Evolutionary conservation across 2,888 invertebrate genomes (phyloP), one percentile per base, ranked within the genome.

Genomic region (Ctenicera cuprea): DNA sequence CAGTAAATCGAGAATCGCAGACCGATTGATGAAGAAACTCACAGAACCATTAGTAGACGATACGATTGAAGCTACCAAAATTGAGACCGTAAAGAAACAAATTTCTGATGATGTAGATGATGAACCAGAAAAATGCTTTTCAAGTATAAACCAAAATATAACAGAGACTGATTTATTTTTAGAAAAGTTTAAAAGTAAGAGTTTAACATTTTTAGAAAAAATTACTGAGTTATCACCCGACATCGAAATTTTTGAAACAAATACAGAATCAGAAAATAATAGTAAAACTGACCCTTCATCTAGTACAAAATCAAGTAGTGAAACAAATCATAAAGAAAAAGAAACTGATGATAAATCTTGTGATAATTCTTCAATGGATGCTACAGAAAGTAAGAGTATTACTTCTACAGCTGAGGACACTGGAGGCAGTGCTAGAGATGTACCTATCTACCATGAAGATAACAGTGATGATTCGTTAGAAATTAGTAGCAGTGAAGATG

Each of bases 1-100:
- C 37, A 83, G 75, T 67, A 85, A 85, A 79, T 73, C 82, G 0
- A 85, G 83, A 77, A 86, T 86, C 20, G 79, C 84, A 11, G 86
- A 86, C 68, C 81, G 81, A 66, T 77, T 87, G 5, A 87, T 86
- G 64, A 84, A 85, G 67, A 83, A 83, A 67, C 76, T 87, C 20
- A 80, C 80, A 8, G 83, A 83, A 43, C 65, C 71, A 12, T 12
- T 38, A n/a, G 57, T 37, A 3, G 38, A 38, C n/a, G 37, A 33
- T 16, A 26, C 16, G 3, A 3, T 37, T 16, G 59, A 57, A 7
- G 37, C 3, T 26, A 26, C 73, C 73, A 63, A 16, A 75, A 69
- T 41, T 8, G 64, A 63, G 26, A n/a, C 20, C 0, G 50, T 26
- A 30, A 45, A 63, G 14, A 45, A 12, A 16, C 45, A 26, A 14